These are phyloP conservation scores for Kobus ellipsiprymnus DNA, from an alignment of 2,113 vertebrate genomes.

Conservation along the genomic window DNA sequence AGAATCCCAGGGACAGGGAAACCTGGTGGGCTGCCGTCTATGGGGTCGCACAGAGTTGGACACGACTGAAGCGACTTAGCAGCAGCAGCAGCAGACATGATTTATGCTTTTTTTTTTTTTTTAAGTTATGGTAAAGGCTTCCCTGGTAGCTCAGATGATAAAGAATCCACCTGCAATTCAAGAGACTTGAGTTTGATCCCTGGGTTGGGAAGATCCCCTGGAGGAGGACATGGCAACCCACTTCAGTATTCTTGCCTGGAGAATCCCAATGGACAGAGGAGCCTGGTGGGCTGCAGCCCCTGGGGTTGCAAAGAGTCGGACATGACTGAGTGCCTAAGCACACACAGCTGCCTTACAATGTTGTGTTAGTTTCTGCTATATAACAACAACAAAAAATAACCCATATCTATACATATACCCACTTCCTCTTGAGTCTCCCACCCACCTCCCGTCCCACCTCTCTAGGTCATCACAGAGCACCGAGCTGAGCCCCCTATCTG, in stretches of 20 bases:
- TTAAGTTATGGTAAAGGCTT: background rate
- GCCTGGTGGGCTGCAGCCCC: background rate
- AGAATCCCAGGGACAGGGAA: no score
- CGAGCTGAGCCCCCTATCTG: background rate
- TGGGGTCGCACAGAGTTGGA: no score
- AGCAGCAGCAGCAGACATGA: background rate
- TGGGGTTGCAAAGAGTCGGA: background rate
- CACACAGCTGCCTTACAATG: background rate
- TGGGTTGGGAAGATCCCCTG: background rate
- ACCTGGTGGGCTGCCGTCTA: no score
- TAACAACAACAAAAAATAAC: background rate
- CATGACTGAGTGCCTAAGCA: rapidly evolving
- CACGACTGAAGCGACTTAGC: no score
- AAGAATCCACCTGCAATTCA: background rate
- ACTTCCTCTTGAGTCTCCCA: background rate
- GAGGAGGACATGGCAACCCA: background rate
- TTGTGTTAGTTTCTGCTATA: background rate
- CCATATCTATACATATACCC: background rate
- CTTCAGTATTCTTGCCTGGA: background rate
- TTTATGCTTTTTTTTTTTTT: background rate
- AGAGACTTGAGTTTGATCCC: background rate
- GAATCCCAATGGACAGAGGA: background rate
- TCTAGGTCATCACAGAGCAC: background rate
- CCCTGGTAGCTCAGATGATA: background rate
- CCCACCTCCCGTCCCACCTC: background rate